Conservation (phyloP, 2,113 vertebrate species). For the Entosphenus tridentatus region DNA sequence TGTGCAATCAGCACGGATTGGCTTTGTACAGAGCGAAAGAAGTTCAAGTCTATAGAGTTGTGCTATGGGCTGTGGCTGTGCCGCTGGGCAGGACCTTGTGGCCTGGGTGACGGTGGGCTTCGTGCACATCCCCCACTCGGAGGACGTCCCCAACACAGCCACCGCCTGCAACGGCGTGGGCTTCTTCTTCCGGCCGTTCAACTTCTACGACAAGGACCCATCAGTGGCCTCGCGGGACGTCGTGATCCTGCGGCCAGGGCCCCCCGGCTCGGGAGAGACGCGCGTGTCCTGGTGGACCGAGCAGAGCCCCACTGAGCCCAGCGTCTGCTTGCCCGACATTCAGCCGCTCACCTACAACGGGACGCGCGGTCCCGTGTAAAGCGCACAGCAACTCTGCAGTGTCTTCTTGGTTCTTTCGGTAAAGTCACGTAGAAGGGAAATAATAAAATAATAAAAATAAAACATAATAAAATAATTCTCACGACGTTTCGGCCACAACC, state of each 20-base stretch:
- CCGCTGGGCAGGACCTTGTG: slow-evolving; percentile 54
- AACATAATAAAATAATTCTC: too few relatives aligned
- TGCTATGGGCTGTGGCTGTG: background rate
- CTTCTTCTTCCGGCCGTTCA: slow-evolving; percentile 71
- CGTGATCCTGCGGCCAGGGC: slow-evolving; percentile 28
- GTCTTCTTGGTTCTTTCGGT: too few relatives aligned
- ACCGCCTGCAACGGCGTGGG: slow-evolving; percentile 58
- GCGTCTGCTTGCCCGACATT: too few relatives aligned
- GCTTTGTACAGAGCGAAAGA: background rate
- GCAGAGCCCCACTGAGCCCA: too few relatives aligned
- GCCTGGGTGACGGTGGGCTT: slow-evolving; percentile 89
- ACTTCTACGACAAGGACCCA: slow-evolving; percentile 63
- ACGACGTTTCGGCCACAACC: too few relatives aligned
- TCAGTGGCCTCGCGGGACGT: slow-evolving; percentile 35
- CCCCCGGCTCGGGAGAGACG: too few relatives aligned
- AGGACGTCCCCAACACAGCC: slow-evolving; percentile 68
- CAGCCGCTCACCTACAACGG: too few relatives aligned
- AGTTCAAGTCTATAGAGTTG: background rate
- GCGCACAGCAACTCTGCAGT: too few relatives aligned
- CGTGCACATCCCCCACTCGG: slow-evolving; percentile 60
- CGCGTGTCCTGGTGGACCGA: too few relatives aligned
- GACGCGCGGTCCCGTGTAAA: too few relatives aligned
- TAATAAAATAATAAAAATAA: too few relatives aligned
- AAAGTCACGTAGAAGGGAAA: too few relatives aligned
- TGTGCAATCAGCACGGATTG: background rate